Percentiles rank a stretch among this genome's conserved stretches.
Evolutionary conservation across 2,888 invertebrate species (phyloP).

Genomic region (Caenorhabditis sp.): DNA sequence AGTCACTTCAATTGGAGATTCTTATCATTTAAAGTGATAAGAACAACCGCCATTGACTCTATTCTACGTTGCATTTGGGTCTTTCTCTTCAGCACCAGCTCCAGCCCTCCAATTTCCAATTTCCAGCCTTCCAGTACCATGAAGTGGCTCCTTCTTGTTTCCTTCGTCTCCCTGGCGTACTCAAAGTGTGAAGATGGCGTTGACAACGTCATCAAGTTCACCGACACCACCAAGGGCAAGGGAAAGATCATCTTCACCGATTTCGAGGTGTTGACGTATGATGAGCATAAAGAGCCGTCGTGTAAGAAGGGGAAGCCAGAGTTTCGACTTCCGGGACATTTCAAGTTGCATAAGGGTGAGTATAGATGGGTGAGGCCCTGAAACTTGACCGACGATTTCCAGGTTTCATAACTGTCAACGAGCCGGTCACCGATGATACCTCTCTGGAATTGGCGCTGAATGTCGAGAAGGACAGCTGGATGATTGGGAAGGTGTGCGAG

Average conservation of each 20-base stretch:
- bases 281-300: conserved; percentile 71
- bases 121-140: neutral
- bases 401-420: conserved; percentile 68
- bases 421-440: conserved; percentile 65
- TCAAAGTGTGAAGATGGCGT: conserved; percentile 73
- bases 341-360: conserved; percentile 71
- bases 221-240: conserved; percentile 71
- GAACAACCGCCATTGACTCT: too few relatives aligned
- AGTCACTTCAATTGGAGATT: too few relatives aligned
- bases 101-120: too few relatives aligned
- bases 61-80: too few relatives aligned
- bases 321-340: conserved; percentile 73
- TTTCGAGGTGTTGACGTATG: conserved; percentile 74
- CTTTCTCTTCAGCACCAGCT: too few relatives aligned
- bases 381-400: conserved; percentile 9
- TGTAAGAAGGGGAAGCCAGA: conserved; percentile 68
- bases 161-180: conserved; percentile 23
- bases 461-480: conserved; percentile 77
- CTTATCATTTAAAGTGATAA: too few relatives aligned
- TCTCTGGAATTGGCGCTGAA: conserved; percentile 70
- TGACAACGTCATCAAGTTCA: conserved; percentile 74
- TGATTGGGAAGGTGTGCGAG: conserved; percentile 78
- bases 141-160: conserved; percentile 42
- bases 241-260: conserved; percentile 70
- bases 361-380: too few relatives aligned